Evolutionary conservation across 2,888 invertebrate genomes (phyloP).

Genomic region (Heteromurus nitidus): DNA sequence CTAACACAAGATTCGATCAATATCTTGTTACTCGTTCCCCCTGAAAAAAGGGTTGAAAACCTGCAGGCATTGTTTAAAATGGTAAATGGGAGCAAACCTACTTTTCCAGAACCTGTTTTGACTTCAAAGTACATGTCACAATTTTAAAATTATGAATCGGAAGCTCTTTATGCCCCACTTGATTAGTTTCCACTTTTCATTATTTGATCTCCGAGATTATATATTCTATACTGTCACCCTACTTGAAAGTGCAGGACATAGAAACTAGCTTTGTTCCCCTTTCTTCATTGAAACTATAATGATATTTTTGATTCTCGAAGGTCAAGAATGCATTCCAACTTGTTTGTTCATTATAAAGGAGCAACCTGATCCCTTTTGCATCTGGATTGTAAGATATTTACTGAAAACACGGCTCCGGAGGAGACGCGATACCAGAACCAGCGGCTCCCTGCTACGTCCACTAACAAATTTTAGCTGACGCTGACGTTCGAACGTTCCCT

Average conservation of each 20-base stretch:
- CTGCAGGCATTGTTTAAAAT: neutral
- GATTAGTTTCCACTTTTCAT: constrained; percentile 51
- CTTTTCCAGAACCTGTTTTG: constrained; percentile 48
- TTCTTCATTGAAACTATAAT: constrained; percentile 7
- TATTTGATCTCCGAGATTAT: constrained; percentile 4
- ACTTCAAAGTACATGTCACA: constrained; percentile 42
- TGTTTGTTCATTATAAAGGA: constrained; percentile 18
- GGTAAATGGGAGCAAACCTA: neutral
- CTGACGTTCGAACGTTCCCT: constrained; percentile 1
- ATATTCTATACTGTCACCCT: constrained; percentile 23
- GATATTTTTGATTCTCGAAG: neutral
- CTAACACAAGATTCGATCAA: constrained; percentile 46
- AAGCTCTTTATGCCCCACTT: constrained; percentile 40
- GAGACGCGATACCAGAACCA: constrained; percentile 56
- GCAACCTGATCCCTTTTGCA: constrained; percentile 22
- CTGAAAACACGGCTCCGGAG: constrained; percentile 41
- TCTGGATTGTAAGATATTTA: neutral
- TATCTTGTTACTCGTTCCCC: constrained; percentile 35
- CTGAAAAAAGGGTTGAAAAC: neutral
- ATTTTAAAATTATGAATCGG: constrained; percentile 57
- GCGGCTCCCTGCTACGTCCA: constrained; percentile 26
- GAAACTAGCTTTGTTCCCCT: constrained; percentile 20
- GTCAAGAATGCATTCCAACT: constrained; percentile 4
- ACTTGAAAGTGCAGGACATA: neutral
- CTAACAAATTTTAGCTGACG: constrained; percentile 12